phyloP scores from a whole-genome alignment of 2,797 vertebrate genomes.

The Cynopterus sphinx region DNA sequence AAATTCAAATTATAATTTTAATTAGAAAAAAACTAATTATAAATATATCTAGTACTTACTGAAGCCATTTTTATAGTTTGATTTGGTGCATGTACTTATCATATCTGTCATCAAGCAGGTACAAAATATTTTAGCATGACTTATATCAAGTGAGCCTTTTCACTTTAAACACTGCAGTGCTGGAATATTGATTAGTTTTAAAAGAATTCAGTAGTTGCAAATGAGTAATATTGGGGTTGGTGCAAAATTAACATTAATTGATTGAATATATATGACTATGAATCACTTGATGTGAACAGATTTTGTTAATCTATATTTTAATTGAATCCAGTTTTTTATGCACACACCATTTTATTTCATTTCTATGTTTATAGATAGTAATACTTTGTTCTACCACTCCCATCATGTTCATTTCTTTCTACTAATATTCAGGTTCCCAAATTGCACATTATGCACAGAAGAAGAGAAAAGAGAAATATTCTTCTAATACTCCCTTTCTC shows the following conservation, averaged over 20 bases:
- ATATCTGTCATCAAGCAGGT: background rate
- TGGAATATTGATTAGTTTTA: conserved; percentile 57
- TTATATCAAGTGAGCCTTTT: conserved; percentile 48
- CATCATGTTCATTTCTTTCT: background rate
- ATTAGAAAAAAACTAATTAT: conserved; percentile 11
- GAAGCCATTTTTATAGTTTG: background rate
- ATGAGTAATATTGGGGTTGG: conserved; percentile 12
- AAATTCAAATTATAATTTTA: conserved; percentile 26
- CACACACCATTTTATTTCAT: background rate
- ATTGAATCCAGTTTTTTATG: background rate
- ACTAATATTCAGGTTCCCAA: background rate
- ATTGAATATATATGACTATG: background rate
- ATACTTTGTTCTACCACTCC: background rate
- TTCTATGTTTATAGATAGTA: background rate
- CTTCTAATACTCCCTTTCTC: background rate
- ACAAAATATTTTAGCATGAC: background rate
- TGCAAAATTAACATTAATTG: conserved; percentile 40
- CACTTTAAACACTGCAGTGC: conserved; percentile 47
- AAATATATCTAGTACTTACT: background rate
- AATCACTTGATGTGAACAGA: background rate
- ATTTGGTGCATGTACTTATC: background rate
- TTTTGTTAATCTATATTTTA: conserved; percentile 47
- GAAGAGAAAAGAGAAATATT: background rate
- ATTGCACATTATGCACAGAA: background rate
- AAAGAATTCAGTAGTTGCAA: conserved; percentile 17